Evolutionary conservation across 2,797 vertebrate species (phyloP).

Genomic region (Myoxocephalus aenaeus): DNA sequence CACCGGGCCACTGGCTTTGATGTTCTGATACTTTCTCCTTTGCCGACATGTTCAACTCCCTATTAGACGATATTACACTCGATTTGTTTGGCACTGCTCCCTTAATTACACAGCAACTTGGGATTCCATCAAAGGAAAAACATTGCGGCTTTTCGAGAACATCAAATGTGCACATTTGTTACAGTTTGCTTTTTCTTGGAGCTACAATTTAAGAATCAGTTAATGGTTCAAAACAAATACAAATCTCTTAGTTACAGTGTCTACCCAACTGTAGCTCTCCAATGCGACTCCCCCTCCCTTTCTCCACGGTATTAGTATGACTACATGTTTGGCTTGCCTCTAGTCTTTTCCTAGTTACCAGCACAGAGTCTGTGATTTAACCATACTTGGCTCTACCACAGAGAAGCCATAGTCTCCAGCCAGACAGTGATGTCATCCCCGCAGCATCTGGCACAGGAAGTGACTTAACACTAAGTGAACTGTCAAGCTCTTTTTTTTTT

Average conservation of each 20-base stretch:
- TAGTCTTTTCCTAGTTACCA: slow-evolving; percentile 76
- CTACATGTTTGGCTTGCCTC: slow-evolving; percentile 79
- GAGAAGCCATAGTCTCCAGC: slow-evolving; percentile 75
- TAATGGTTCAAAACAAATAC: slow-evolving; percentile 74
- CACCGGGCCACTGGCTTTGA: slow-evolving; percentile 67
- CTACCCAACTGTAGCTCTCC: slow-evolving; percentile 61
- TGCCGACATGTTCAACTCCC: slow-evolving; percentile 66
- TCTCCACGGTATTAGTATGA: slow-evolving; percentile 74
- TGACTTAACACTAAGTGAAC: slow-evolving; percentile 67
- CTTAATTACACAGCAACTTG: slow-evolving; percentile 61
- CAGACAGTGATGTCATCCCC: slow-evolving; percentile 79
- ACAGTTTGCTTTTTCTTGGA: slow-evolving; percentile 29
- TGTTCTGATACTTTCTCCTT: slow-evolving; percentile 72
- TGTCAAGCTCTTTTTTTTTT: slow-evolving; percentile 26
- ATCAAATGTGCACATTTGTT: slow-evolving; percentile 41
- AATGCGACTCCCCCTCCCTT: slow-evolving; percentile 51
- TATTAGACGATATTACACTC: slow-evolving; percentile 53
- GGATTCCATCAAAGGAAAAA: slow-evolving; percentile 61
- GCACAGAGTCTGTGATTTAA: slow-evolving; percentile 74
- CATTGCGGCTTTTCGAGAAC: slow-evolving; percentile 35
- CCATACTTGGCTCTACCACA: slow-evolving; percentile 77
- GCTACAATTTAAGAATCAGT: slow-evolving; percentile 53
- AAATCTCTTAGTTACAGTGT: slow-evolving; percentile 75
- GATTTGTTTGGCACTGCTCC: slow-evolving; percentile 53
- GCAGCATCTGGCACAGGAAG: slow-evolving; percentile 70